Evolutionary conservation across 2,113 vertebrate species (phyloP), one percentile per base, ranked within the genome.

Genomic region (Leptodactylus fuscus): DNA sequence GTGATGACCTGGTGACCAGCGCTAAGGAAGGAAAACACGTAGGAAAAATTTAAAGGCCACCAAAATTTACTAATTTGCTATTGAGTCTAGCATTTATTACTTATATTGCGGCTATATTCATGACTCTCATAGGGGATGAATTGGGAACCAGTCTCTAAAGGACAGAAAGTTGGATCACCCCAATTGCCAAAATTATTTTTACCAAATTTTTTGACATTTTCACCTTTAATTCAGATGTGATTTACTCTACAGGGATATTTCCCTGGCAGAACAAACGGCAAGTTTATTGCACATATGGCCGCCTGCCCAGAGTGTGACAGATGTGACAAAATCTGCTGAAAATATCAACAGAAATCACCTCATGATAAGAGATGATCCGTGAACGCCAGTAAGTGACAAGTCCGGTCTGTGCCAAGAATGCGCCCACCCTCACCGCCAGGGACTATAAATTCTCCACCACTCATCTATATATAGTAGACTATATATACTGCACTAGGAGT

Each of bases 381-480:
- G 32, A 49, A 15, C 32, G 36, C 9, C 18, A 20, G 65, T 29
- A 53, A 38, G 51, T 36, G 70, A 77, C 18, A 32, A 34, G 48
- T 18, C 81, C 20, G 3, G 67, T 12, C 36, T 65, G n/a, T 44
- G 73, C 73, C 27, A 48, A 24, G 44, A 69, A 69, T n/a, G 53
- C 67, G 51, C 55, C 27, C 58, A 34, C 32, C 58, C 76, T 41
- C 24, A 85, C 29, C 12, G 13, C 65, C 8, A 22, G 80, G 9
- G 16, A 36, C 81, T 74, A 74, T 78, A 32, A 85, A 85, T 85
- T 76, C 53, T 27, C 20, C 71, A 34, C 48, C 24, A 18, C 55
- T 13, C 27, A 5, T 44, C 82, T 85, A 85, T 77, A 85, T 85
- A 77, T 84, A 82, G 65, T 55, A 11, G 16, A 29, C 67, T 82